These are phyloP conservation scores for Drosophila meridiana DNA, from an alignment of 2,888 invertebrate genomes.

Conservation along the genomic window DNA sequence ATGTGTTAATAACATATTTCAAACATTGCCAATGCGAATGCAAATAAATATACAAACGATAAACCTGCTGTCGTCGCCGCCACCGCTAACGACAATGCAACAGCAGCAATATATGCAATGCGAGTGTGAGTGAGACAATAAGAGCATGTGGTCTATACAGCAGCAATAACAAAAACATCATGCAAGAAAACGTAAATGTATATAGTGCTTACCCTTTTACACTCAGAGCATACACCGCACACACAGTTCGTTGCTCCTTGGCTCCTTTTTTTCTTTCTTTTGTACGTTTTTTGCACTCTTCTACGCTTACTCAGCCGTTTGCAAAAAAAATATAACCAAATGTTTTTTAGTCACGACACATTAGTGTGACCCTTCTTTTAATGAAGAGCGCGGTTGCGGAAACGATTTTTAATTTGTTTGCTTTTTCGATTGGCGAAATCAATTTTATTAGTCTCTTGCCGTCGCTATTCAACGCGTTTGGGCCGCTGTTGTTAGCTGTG, in stretches of 20 bases:
- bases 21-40: conserved; percentile 29
- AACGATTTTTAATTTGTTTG: conserved; percentile 29
- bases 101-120: conserved; percentile 36
- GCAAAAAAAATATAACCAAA: conserved; percentile 53
- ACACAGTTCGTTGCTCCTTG: conserved; percentile 80
- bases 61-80: conserved; percentile 44
- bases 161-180: conserved; percentile 59
- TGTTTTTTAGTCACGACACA: conserved; percentile 53
- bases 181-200: conserved; percentile 51
- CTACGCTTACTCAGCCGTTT: conserved; percentile 72
- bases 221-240: conserved; percentile 69
- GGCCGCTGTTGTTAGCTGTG: conserved; percentile 65
- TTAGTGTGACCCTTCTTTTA: conserved; percentile 35
- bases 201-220: conserved; percentile 77
- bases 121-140: conserved; percentile 53
- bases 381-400: conserved; percentile 18
- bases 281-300: conserved; percentile 71
- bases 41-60: conserved; percentile 39
- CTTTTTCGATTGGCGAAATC: conserved; percentile 29
- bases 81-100: conserved; percentile 47
- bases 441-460: conserved; percentile 28
- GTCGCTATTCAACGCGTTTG: conserved; percentile 61
- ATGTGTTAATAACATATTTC: conserved; percentile 16
- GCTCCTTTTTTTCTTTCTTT: conserved; percentile 70
- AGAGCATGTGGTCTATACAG: conserved; percentile 40